Evolutionary conservation across 2,888 invertebrate species (phyloP).

Genomic region (Drosophila nr. perissopoda): DNA sequence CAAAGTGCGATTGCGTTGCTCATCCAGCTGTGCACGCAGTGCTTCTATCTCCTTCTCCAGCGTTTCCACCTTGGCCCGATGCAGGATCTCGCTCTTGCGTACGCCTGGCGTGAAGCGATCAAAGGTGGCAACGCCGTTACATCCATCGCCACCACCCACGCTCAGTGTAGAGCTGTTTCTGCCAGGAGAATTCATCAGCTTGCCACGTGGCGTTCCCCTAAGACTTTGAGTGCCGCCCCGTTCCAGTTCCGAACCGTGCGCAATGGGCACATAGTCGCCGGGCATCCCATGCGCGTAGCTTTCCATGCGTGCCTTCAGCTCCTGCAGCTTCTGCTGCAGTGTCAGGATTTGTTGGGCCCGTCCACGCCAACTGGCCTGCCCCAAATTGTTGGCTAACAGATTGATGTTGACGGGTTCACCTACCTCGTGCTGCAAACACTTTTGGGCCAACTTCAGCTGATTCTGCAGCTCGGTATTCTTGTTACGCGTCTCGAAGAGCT

Average conservation of each 20-base stretch:
- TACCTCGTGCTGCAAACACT: slow-evolving; percentile 90
- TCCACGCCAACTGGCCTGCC: slow-evolving; percentile 90
- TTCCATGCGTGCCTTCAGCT: slow-evolving; percentile 88
- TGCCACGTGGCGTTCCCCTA: slow-evolving; percentile 26
- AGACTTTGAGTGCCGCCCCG: slow-evolving; percentile 13
- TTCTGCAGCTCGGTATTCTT: slow-evolving; percentile 89
- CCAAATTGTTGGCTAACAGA: slow-evolving; percentile 87
- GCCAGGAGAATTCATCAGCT: slow-evolving; percentile 28
- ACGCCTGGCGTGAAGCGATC: slow-evolving; percentile 84
- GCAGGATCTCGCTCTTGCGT: slow-evolving; percentile 86
- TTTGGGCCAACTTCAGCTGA: slow-evolving; percentile 90
- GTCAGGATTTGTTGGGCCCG: slow-evolving; percentile 91
- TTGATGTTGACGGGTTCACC: slow-evolving; percentile 90
- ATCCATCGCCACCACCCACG: slow-evolving; percentile 41
- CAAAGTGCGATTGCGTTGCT: slow-evolving; percentile 88
- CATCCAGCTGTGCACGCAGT: slow-evolving; percentile 87
- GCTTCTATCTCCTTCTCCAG: slow-evolving; percentile 87
- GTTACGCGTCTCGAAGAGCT: slow-evolving; percentile 90
- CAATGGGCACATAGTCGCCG: slow-evolving; percentile 56
- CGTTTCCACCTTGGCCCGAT: slow-evolving; percentile 87
- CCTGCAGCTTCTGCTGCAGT: slow-evolving; percentile 89
- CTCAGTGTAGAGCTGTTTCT: slow-evolving; percentile 24
- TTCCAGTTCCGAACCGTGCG: slow-evolving; percentile 51
- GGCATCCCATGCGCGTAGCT: slow-evolving; percentile 49
- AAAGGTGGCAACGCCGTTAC: slow-evolving; percentile 37